Conservation (phyloP, 1,140 invertebrate genomes). For the Leptinotarsa undecemlineata region DNA sequence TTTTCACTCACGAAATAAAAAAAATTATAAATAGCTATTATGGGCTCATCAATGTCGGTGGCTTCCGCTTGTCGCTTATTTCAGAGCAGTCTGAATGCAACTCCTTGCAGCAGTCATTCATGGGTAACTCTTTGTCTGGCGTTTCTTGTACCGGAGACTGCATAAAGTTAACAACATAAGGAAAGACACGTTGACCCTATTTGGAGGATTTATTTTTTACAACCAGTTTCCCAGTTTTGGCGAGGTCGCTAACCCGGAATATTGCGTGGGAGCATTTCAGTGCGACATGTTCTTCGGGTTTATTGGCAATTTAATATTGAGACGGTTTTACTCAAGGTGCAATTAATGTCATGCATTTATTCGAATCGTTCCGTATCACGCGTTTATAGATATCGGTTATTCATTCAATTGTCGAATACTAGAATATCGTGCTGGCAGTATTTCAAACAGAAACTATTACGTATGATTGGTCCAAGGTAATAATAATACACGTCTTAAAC, state of each 20-base stretch:
- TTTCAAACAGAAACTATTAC: not conserved
- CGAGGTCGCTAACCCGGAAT: not conserved
- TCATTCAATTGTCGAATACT: too few species aligned
- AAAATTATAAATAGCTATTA: too few species aligned
- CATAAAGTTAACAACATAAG: not conserved
- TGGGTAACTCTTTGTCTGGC: conserved; percentile 4
- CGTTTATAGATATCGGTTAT: not conserved
- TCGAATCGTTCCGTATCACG: not conserved
- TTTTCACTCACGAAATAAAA: too few species aligned
- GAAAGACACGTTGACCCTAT: not conserved
- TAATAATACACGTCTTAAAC: too few species aligned
- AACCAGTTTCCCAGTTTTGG: conserved; percentile 5
- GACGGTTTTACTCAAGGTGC: not conserved
- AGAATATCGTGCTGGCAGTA: not conserved
- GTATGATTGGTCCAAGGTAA: too few species aligned
- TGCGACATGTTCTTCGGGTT: conserved; percentile 1
- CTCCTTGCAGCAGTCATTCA: not conserved
- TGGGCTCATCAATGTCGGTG: too few species aligned
- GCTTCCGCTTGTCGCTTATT: too few species aligned
- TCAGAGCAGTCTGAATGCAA: too few species aligned
- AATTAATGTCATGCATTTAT: not conserved
- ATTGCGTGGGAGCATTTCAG: conserved; percentile 5
- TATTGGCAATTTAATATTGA: not conserved
- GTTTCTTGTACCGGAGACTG: not conserved
- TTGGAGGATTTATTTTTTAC: conserved; percentile 5